Conservation (phyloP, 2,888 invertebrate species). For the Rhimphoctona megacephalus region DNA sequence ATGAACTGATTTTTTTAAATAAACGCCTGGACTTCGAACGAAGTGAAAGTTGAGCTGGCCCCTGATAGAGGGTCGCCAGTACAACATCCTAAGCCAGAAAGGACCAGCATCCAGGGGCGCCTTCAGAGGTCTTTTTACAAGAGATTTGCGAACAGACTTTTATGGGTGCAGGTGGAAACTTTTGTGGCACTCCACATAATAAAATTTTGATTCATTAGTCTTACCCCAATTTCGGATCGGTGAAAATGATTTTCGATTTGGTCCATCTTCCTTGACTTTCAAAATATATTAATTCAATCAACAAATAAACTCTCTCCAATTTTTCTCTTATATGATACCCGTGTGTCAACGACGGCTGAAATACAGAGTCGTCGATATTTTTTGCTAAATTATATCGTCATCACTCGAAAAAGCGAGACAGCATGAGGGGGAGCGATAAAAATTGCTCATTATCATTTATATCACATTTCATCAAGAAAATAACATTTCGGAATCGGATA, state of each 20-base stretch:
- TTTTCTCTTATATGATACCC: conserved; percentile 3
- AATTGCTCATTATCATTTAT: conserved; percentile 62
- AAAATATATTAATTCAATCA: conserved; percentile 4
- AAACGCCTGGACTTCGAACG: not conserved
- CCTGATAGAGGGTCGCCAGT: conserved; percentile 53
- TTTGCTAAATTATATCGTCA: conserved; percentile 18
- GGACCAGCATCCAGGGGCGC: conserved; percentile 53
- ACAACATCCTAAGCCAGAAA: conserved; percentile 45
- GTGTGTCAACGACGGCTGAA: not conserved
- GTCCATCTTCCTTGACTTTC: not conserved
- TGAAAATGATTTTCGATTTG: conserved; percentile 1
- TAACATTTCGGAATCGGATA: conserved; percentile 57
- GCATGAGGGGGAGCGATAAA: not conserved
- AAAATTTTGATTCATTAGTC: conserved; percentile 31
- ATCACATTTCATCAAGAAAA: conserved; percentile 57
- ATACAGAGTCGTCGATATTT: conserved; percentile 15
- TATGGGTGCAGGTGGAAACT: not conserved
- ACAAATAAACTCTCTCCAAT: conserved; percentile 16
- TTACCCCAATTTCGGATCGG: not conserved
- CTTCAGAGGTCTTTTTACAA: not conserved
- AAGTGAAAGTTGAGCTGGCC: not conserved
- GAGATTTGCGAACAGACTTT: not conserved
- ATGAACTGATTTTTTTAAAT: not conserved
- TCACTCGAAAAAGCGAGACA: conserved; percentile 23
- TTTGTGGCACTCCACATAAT: not conserved